These are phyloP conservation scores for Ispidina picta DNA, from an alignment of 2,797 vertebrate genomes.

Conservation along the genomic window DNA sequence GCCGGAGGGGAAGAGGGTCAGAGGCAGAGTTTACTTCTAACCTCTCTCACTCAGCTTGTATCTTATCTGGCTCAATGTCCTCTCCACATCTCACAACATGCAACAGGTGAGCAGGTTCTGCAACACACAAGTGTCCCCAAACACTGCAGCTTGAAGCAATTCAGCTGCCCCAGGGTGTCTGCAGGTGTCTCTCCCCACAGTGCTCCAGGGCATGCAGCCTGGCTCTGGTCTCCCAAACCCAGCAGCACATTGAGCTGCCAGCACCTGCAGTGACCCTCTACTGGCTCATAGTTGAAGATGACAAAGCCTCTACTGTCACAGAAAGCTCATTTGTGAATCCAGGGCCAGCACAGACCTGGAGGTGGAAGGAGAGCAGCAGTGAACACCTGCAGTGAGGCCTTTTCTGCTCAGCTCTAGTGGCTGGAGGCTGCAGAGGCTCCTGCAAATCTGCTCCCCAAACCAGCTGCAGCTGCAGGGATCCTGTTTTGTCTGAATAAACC, in stretches of 20 bases:
- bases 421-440: background rate
- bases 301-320: background rate
- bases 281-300: background rate
- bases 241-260: rapidly evolving
- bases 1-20: background rate
- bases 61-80: background rate
- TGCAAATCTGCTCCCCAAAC: background rate
- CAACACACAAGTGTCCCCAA: background rate
- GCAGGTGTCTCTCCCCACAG: background rate
- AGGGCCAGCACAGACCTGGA: background rate
- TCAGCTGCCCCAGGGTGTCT: background rate
- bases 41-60: background rate
- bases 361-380: background rate
- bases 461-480: constrained; percentile 40
- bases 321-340: background rate
- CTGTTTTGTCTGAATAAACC: constrained; percentile 36
- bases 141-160: background rate
- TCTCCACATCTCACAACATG: background rate
- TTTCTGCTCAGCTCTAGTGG: background rate
- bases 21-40: background rate
- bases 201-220: rapidly evolving
- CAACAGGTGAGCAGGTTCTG: background rate
- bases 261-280: background rate
- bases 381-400: background rate
- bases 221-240: background rate